Conservation (phyloP, 1,140 invertebrate species). For the Euura saliciscinereae region DNA sequence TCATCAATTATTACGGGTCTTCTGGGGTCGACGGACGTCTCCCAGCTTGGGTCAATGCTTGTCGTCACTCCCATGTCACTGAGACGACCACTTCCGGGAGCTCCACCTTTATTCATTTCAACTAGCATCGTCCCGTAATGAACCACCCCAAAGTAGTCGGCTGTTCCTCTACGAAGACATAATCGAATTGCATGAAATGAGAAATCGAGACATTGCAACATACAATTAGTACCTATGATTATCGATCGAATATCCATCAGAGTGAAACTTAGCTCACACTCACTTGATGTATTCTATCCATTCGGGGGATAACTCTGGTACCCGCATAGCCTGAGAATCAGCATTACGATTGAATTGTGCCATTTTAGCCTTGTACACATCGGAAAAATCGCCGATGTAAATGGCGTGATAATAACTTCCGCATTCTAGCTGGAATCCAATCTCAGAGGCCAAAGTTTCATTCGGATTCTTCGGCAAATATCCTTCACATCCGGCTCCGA, state of each 20-base stretch:
- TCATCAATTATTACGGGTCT: constrained; percentile 30
- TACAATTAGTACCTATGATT: background rate
- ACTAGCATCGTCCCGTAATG: constrained; percentile 60
- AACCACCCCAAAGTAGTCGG: constrained; percentile 65
- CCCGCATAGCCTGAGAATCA: background rate
- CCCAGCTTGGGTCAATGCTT: constrained; percentile 33
- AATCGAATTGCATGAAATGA: background rate
- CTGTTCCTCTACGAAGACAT: constrained; percentile 56
- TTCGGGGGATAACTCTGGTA: background rate
- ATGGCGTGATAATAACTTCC: background rate
- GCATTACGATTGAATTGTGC: background rate
- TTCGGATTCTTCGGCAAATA: constrained; percentile 35
- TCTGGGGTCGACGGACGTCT: constrained; percentile 32
- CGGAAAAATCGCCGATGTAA: background rate
- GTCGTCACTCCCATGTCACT: constrained; percentile 20
- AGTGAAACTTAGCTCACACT: background rate
- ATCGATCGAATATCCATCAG: background rate
- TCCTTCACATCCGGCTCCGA: constrained; percentile 23
- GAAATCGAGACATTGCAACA: background rate
- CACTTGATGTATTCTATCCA: background rate
- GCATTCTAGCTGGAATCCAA: background rate
- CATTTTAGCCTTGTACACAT: background rate
- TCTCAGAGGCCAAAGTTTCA: constrained; percentile 22
- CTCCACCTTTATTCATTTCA: constrained; percentile 16
- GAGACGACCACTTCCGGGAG: constrained; percentile 23